Evolutionary conservation across 2,797 vertebrate genomes (phyloP), one percentile per base, ranked within the genome.

Genomic region (Urophycis tenuis): DNA sequence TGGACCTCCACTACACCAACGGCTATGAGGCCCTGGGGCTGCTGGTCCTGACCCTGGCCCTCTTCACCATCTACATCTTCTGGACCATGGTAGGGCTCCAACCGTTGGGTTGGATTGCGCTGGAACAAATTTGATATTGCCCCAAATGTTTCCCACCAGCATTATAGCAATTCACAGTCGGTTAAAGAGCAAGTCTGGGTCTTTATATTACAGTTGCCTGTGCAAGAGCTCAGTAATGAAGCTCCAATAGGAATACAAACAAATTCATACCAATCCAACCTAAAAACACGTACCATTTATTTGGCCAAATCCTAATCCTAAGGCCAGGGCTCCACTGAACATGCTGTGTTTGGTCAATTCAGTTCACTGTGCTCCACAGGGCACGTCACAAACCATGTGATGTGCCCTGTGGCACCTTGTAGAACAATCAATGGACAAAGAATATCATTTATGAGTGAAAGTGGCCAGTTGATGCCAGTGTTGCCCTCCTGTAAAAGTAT

Each of bases 61-160:
- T 93, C 19, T 89, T 92, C 73, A 82, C 82, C 60, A 92, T 93
- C 45, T 92, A 92, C 73, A 29, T 91, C 45, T 91, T 92, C 85
- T 92, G 92, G 92, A 91, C 90, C 1, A 41, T 85, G 79, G 92
- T 93, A 75, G 75, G 90, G 81, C 74, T 15, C 53, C 9, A 22
- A 35, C 45, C 45, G 45, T 6, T 17, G 32, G 2, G 71, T 36
- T 19, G 12, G 30, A 17, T 31, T 17, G 67, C 67, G 67, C 14
- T 32, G 29, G 4, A 70, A 70, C 53, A 8, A 2, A 60, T 53
- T 60, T 2, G 22, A 60, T n/a, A 60, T 41, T n/a, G 17, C 17
- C 45, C 45, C 53, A 25, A 60, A n/a, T 60, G 7, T 49, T 49
- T 49, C 45, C 12, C 4, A 49, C 5, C 22, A 49, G 22, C 22